Evolutionary conservation across 2,113 vertebrate genomes (phyloP).

Genomic region (Nesogale talazaci): DNA sequence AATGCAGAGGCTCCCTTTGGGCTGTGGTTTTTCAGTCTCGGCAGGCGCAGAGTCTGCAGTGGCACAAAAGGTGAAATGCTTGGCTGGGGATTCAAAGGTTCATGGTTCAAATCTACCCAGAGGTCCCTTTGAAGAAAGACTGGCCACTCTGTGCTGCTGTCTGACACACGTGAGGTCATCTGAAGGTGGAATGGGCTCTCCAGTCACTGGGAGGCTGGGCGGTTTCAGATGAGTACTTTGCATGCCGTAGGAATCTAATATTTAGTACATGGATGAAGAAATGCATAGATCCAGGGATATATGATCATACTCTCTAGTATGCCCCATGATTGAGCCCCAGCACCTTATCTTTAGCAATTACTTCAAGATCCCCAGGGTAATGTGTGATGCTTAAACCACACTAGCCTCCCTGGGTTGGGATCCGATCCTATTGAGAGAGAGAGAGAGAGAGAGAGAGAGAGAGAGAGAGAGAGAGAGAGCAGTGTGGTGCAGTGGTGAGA

Average conservation of each 20-base stretch:
- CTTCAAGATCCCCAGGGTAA: not conserved
- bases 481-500: fast-evolving
- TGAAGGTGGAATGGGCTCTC: not conserved
- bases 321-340: not conserved
- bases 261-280: conserved; percentile 32
- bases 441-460: not conserved
- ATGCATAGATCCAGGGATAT: not conserved
- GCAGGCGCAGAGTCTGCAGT: not conserved
- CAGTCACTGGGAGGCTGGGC: not conserved
- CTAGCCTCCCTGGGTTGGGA: not conserved
- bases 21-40: not conserved
- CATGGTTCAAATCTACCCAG: not conserved
- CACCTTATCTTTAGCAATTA: not conserved
- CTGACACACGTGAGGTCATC: not conserved
- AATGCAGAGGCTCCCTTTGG: not conserved
- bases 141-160: not conserved
- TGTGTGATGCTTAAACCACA: not conserved
- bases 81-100: not conserved
- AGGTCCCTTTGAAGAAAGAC: not conserved
- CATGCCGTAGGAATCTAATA: not conserved
- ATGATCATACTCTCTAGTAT: not conserved
- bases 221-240: not conserved
- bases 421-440: not conserved
- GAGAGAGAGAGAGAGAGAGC: not conserved
- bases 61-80: not conserved